Base-by-base conservation (phyloP, 2,797 vertebrate genomes). In the Rhinella marina region DNA sequence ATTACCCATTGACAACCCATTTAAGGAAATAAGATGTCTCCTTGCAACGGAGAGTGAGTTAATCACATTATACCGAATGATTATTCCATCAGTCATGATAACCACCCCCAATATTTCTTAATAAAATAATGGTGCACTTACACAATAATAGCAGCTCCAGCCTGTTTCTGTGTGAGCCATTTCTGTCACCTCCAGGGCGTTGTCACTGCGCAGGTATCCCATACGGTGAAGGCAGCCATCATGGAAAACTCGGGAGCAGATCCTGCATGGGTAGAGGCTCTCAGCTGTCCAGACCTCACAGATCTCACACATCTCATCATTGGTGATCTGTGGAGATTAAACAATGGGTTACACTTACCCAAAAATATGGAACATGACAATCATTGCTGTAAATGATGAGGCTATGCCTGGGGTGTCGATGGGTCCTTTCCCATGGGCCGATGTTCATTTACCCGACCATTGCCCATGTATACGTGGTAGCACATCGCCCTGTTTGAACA, bases 131-230 rank as follows among this genome's bases (percentile, higher is more conserved):
- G 29, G 16, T 11, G 10, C 57, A 86, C 98, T 97, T 94, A 99
- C 98, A 41, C 98, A 99, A 92, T 97, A 98, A 94, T 98, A 97
- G 94, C 98, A 99, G 95, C 98, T 99, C 98, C 98, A 99, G 91
- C 98, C 98, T 0, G 94, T 95, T 72, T 97, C 95, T 0, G 96
- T 97, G 93, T 97, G 97, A 0, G 98, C 97, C 0, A 94, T 96
- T 84, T 98, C 97, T 0, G 93, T 96, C 96, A 98, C 95, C 91
- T 98, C 97, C 84, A 95, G 92, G 7, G 97, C 81, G 0, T 96
- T 94, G 86, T 96, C 96, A 0, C 94, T 92, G 62, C 95, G 94
- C 91, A 99, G 94, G 92, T 97, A 97, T 32, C 97, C 97, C 94
- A 99, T 95, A 91, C 97, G 98, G 85, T 95, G 95, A 92, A 99